These are phyloP conservation scores for Megaptera novaeangliae DNA, from an alignment of 2,113 vertebrate genomes.

Conservation along the genomic window DNA sequence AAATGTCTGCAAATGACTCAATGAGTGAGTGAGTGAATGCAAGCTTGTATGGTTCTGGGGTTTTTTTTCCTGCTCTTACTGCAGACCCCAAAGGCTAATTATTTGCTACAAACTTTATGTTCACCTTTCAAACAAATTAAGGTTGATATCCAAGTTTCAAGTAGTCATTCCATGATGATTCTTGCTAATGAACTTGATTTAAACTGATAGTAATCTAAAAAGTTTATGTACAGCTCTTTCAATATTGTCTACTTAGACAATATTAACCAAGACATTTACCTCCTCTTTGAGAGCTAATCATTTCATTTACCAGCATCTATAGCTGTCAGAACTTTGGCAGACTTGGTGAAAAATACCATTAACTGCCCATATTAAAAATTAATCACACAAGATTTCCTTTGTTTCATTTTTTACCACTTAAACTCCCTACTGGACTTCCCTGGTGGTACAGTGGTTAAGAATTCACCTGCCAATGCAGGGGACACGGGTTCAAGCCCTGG, in stretches of 20 bases:
- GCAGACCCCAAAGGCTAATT: not conserved
- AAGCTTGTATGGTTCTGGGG: not conserved
- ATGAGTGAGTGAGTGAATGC: not conserved
- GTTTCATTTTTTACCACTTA: slow-evolving; percentile 32
- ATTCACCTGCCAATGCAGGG: too few species aligned
- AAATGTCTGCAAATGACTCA: not conserved
- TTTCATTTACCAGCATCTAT: slow-evolving; percentile 28
- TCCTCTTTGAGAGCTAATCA: not conserved
- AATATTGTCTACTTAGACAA: not conserved
- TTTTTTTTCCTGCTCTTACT: not conserved
- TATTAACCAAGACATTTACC: slow-evolving; percentile 24
- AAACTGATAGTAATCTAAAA: not conserved
- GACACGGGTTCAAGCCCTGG: too few species aligned
- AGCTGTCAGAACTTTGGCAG: slow-evolving; percentile 27
- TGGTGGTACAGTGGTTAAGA: too few species aligned
- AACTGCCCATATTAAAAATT: slow-evolving; percentile 47
- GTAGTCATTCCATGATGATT: not conserved
- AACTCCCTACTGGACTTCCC: not conserved
- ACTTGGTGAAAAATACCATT: slow-evolving; percentile 33
- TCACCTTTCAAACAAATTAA: not conserved
- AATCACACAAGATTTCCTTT: not conserved
- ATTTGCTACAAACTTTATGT: not conserved
- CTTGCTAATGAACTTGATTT: slow-evolving; percentile 25
- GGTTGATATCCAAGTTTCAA: not conserved
- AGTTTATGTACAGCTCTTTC: not conserved